These are phyloP conservation scores for Melospiza georgiana DNA, from an alignment of 2,113 vertebrate genomes.

Conservation along the genomic window DNA sequence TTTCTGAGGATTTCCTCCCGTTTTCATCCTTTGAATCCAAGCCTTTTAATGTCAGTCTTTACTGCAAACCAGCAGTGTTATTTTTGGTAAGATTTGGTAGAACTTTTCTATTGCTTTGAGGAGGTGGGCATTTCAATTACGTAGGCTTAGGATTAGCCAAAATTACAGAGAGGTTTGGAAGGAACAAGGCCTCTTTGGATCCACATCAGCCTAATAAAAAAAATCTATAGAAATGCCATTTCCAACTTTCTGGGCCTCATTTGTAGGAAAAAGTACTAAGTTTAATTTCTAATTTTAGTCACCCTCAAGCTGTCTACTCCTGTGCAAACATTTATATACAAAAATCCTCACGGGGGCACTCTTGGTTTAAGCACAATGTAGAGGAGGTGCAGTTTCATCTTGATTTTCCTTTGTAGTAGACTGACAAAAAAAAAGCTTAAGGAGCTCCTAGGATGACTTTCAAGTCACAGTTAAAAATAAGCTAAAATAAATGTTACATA, in stretches of 20 bases:
- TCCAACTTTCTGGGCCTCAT: neutral
- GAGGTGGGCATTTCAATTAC: neutral
- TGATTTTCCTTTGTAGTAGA: neutral
- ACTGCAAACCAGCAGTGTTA: neutral
- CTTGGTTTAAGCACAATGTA: neutral
- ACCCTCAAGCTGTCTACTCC: neutral
- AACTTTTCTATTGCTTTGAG: neutral
- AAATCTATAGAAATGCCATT: neutral
- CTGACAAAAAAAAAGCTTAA: neutral
- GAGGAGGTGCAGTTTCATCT: neutral
- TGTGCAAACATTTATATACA: too few species aligned
- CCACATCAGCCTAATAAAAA: neutral
- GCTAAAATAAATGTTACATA: neutral
- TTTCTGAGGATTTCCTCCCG: neutral
- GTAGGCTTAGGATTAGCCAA: neutral
- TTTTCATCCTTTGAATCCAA: neutral
- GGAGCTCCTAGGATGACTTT: neutral
- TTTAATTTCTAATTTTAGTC: neutral
- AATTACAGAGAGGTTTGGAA: neutral
- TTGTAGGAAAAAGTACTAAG: neutral
- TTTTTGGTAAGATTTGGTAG: neutral
- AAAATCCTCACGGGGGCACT: conserved; percentile 38
- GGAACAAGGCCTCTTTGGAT: neutral
- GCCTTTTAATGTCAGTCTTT: neutral
- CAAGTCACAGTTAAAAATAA: neutral